Evolutionary conservation across 2,113 vertebrate genomes (phyloP), one percentile per base, ranked within the genome.

Genomic region (Platichthys flesus): DNA sequence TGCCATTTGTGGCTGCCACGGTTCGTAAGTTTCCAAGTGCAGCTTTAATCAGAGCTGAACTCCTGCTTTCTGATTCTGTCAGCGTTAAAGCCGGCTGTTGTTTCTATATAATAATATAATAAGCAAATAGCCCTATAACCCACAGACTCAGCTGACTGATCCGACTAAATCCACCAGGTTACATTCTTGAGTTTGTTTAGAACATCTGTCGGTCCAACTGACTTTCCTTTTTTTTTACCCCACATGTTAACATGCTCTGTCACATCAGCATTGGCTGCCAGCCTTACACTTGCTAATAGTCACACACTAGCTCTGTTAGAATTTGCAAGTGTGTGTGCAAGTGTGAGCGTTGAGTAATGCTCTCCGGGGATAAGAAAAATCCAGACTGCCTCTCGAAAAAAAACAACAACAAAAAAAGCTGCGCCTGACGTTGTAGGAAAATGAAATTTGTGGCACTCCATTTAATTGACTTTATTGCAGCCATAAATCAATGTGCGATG

Each of bases 381-480:
- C 64, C 59, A 72, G 45, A 75, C 31, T 15, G 21, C 45, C 23
- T 81, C 51, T 65, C 42, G 28, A 28, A 28, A 57, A 78, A 73
- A 23, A 64, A 74, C 47, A 74, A 66, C 35, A 51, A 65, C 78
- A 67, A 35, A 79, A 67, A 28, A 51, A 56, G 37, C 63, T 42
- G 59, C 24, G 45, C 56, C 58, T 64, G 45, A 70, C 15, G 1
- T 85, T 78, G 82, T 54, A 5, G n/a, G 40, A 80, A 89, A 87
- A 64, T 47, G 5, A 31, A 49, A 60, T 73, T 68, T 71, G 76
- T 82, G 74, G 57, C 67, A 64, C 63, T 62, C 45, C 62, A 40
- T 88, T 87, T 89, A 92, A 93, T 90, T 88, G 88, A 57, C 87
- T 78, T 91, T 82, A 93, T 88, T 89, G 85, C 65, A n/a, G 58